These are phyloP conservation scores for Cottus gobio DNA, from an alignment of 2,113 vertebrate species.

Conservation along the genomic window DNA sequence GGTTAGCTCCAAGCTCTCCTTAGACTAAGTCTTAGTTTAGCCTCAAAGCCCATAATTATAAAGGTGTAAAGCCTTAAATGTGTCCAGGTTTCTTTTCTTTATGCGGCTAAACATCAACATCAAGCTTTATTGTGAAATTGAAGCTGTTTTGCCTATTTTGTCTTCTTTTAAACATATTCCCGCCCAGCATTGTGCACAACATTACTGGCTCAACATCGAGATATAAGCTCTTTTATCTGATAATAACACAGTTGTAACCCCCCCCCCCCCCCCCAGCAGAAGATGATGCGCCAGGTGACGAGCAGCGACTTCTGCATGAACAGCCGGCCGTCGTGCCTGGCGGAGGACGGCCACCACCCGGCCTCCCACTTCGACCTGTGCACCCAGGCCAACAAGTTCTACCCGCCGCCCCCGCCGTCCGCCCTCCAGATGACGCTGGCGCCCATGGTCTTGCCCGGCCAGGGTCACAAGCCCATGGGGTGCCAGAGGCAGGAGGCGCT, in stretches of 20 bases:
- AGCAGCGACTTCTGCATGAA: conserved; percentile 92
- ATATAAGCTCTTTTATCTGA: neutral
- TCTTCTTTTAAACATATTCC: neutral
- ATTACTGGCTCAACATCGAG: neutral
- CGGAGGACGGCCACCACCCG: conserved; percentile 89
- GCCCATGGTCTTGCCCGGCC: conserved; percentile 79
- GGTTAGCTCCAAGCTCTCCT: neutral
- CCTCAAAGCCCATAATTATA: neutral
- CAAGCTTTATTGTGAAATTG: neutral
- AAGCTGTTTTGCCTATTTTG: neutral
- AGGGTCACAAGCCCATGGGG: conserved; percentile 89
- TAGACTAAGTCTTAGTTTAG: neutral
- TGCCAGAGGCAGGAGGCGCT: conserved; percentile 91
- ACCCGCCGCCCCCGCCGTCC: conserved; percentile 85
- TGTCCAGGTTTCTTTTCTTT: neutral
- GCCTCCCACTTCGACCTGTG: conserved; percentile 93
- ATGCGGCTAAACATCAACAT: neutral
- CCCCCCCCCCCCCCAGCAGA: conserved; percentile 82
- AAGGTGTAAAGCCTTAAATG: neutral
- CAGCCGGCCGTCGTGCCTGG: conserved; percentile 92
- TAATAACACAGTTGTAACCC: conserved; percentile 20
- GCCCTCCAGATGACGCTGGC: conserved; percentile 82
- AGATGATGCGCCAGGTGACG: conserved; percentile 97
- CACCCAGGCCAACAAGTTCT: conserved; percentile 91
- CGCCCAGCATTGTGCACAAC: neutral